A percentile compares a stretch with the other conserved stretches of the same genome.
These are phyloP conservation scores for Typhlichthys subterraneus DNA, from an alignment of 2,797 vertebrate genomes.

Conservation along the genomic window DNA sequence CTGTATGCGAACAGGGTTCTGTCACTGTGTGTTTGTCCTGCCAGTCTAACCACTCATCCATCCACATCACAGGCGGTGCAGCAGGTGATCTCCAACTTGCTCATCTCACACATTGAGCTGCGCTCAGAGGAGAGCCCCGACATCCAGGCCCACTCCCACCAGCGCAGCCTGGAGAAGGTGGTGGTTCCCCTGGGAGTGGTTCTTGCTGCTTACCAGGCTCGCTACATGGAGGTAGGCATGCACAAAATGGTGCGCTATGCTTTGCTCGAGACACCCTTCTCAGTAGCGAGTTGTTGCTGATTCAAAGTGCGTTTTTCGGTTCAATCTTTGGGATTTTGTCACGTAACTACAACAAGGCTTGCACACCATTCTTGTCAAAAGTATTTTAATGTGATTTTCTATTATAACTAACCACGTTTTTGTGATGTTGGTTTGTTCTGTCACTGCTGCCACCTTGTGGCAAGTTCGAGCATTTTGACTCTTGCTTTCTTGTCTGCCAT, in stretches of 20 bases:
- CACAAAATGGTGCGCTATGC: too few relatives aligned
- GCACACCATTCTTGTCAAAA: background rate
- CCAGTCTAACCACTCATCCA: background rate
- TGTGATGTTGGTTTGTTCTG: conserved; percentile 4
- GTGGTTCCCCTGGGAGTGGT: conserved; percentile 88
- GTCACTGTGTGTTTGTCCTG: background rate
- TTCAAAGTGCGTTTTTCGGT: too few relatives aligned
- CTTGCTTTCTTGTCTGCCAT: too few relatives aligned
- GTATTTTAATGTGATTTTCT: background rate
- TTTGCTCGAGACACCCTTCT: too few relatives aligned
- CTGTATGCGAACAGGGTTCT: too few relatives aligned
- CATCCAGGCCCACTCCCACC: conserved; percentile 88
- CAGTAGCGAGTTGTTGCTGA: too few relatives aligned
- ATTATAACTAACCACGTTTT: background rate
- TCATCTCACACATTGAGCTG: conserved; percentile 92
- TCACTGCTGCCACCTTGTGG: conserved; percentile 59
- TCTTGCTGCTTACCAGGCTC: conserved; percentile 78
- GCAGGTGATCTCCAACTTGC: conserved; percentile 91
- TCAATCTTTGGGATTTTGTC: too few relatives aligned
- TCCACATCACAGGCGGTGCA: conserved; percentile 85
- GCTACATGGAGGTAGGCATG: conserved; percentile 84
- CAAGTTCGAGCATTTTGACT: background rate
- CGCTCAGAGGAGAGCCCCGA: conserved; percentile 93
- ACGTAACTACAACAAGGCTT: background rate
- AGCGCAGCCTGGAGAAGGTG: conserved; percentile 89